These are phyloP conservation scores for Phorcus lineatus DNA, from an alignment of 2,888 invertebrate genomes.

Conservation along the genomic window DNA sequence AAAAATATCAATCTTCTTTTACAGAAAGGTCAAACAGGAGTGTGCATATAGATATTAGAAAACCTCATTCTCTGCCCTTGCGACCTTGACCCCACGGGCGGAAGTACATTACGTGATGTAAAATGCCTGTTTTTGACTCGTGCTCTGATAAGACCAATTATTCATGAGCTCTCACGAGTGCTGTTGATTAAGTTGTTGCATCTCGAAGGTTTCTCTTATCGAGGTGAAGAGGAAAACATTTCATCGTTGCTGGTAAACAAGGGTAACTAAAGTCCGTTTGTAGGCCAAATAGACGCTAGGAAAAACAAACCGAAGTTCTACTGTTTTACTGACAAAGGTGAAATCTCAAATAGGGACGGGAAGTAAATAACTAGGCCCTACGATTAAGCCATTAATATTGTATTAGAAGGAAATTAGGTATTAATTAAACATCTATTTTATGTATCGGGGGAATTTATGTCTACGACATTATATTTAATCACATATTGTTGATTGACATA, in stretches of 20 bases:
- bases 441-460: no score
- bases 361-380: no score
- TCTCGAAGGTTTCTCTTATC: not conserved
- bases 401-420: no score
- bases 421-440: no score
- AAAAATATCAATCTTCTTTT: no score
- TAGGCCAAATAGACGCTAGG: not conserved
- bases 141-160: not conserved
- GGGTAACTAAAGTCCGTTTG: not conserved
- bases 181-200: not conserved
- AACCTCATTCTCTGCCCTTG: not conserved
- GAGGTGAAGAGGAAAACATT: not conserved
- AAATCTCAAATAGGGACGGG: no score
- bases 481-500: no score
- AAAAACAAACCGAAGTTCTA: no score
- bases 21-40: not conserved
- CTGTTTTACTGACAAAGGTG: no score
- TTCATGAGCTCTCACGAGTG: not conserved
- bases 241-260: slow-evolving; percentile 6
- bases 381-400: no score
- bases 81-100: not conserved
- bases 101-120: not conserved
- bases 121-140: not conserved
- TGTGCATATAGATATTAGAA: no score
- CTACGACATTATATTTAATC: no score